Evolutionary conservation across 2,888 invertebrate species (phyloP).

Genomic region (Oeneis ivallda): DNA sequence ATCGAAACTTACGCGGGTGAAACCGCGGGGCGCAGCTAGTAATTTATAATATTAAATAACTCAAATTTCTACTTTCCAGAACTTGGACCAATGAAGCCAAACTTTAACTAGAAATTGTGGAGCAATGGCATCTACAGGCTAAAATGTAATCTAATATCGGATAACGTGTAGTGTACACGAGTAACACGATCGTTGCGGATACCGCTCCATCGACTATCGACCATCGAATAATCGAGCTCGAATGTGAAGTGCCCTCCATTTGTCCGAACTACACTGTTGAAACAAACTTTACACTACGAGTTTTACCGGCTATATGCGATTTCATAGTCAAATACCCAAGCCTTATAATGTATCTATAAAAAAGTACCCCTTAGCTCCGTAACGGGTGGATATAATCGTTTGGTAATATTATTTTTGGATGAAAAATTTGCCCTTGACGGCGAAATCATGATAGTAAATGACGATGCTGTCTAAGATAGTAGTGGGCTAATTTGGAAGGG

Average conservation of each 20-base stretch:
- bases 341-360: too few relatives aligned
- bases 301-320: conserved; percentile 24
- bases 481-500: too few relatives aligned
- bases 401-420: too few relatives aligned
- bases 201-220: conserved; percentile 33
- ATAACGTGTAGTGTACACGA: conserved; percentile 5
- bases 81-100: not conserved
- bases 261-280: conserved; percentile 35
- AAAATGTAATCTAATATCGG: conserved; percentile 17
- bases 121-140: not conserved
- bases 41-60: too few relatives aligned
- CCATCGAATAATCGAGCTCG: conserved; percentile 27
- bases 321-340: not conserved
- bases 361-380: too few relatives aligned
- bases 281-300: conserved; percentile 36
- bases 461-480: too few relatives aligned
- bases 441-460: too few relatives aligned
- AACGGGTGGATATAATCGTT: too few relatives aligned
- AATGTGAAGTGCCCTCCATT: conserved; percentile 42
- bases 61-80: not conserved
- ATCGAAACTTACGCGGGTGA: too few relatives aligned
- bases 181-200: conserved; percentile 41
- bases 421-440: too few relatives aligned
- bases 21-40: too few relatives aligned
- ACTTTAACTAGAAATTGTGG: not conserved